These are phyloP conservation scores for Porites lutea DNA, from an alignment of 64 coral and sea anemone species.

Conservation along the genomic window DNA sequence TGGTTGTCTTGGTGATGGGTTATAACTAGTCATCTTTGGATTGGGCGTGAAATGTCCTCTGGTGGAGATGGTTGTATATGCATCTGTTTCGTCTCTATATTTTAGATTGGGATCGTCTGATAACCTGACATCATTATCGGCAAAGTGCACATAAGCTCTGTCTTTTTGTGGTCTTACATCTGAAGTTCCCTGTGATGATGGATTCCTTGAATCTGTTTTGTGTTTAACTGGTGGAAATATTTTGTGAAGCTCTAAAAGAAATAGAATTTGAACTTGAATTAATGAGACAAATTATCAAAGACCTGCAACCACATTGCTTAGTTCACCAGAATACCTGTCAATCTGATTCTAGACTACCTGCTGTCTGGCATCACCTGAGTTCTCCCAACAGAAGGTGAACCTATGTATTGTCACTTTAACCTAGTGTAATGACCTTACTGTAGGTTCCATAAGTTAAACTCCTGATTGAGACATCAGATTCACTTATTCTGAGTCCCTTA, in stretches of 20 bases:
- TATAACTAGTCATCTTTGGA: slow-evolving; percentile 28
- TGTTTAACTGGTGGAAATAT: slow-evolving; percentile 58
- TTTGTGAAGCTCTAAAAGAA: slow-evolving; percentile 43
- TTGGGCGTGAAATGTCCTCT: slow-evolving; percentile 93
- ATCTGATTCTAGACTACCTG: too few species aligned
- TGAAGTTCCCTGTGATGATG: neutral
- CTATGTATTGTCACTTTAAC: too few species aligned
- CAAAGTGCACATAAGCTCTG: slow-evolving; percentile 88
- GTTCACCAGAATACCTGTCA: too few species aligned
- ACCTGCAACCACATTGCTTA: too few species aligned
- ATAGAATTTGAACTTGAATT: neutral
- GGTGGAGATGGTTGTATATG: slow-evolving; percentile 73
- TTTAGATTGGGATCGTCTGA: slow-evolving; percentile 69
- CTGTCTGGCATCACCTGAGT: too few species aligned
- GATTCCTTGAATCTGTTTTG: slow-evolving; percentile 26
- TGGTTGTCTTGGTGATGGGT: neutral
- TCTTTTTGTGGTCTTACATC: slow-evolving; percentile 60
- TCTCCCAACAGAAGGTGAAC: too few species aligned
- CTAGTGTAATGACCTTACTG: too few species aligned
- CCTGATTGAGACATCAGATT: too few species aligned
- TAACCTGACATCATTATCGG: slow-evolving; percentile 39
- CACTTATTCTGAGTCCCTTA: too few species aligned
- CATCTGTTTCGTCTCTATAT: slow-evolving; percentile 79
- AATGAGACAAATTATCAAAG: neutral
- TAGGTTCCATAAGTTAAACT: too few species aligned